Evolutionary conservation across 2,113 vertebrate genomes (phyloP), one percentile per base, ranked within the genome.

Genomic region (Hypanus sabinus): DNA sequence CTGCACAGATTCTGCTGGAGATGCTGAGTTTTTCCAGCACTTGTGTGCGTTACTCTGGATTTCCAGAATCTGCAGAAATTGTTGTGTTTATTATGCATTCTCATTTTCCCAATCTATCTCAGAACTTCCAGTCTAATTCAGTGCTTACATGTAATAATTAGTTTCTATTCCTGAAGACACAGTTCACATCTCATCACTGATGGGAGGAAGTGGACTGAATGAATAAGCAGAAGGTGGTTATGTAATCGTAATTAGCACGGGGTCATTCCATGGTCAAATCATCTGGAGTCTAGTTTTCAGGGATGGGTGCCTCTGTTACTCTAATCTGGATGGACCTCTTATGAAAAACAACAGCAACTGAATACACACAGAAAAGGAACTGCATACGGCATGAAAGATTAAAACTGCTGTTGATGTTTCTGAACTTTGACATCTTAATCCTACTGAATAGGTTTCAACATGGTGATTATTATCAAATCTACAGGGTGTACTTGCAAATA

Each of bases 251-350:
- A 90, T 90, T 90, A 65, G 65, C 85, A 65, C 9, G 85, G 85
- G 85, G 85, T 90, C 85, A 90, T 68, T 68, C n/a, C 60, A 65
- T 65, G 85, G 85, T 90, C 85, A 90, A 90, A 20, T 90, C 85
- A 68, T 65, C 60, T 65, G 85, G 60, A n/a, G 57, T 16, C 85
- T 68, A 14, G n/a, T 65, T 33, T 90, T 90, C 85, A 90, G 60
- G 85, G 85, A 90, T 90, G 85, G 60, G 60, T 68, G 85, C 57
- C 85, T 90, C 85, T 90, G 85, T 90, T 68, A 90, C n/a, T 65
- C 30, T 90, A 90, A 90, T 90, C 33, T 90, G 85, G 85, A 18
- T 16, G 16, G 85, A 90, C 60, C n/a, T 30, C 5, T 65, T 33
- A 65, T 73, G 18, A n/a, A 3, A 88, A 88, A 90, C 62, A 90